Evolutionary conservation across 2,113 vertebrate genomes (phyloP).

Genomic region (Phycodurus eques): DNA sequence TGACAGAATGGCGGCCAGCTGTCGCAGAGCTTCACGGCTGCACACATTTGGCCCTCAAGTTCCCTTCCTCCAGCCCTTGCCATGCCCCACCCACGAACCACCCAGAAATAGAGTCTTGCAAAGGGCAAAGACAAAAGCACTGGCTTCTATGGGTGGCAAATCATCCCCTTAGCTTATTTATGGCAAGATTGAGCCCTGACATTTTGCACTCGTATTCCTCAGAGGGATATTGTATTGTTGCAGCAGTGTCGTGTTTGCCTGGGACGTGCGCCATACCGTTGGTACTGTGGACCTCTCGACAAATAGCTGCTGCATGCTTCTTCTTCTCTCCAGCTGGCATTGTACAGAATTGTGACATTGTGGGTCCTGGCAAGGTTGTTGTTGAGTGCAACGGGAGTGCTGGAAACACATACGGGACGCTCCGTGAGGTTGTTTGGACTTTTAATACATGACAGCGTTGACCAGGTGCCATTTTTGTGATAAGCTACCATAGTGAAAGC

Average conservation of each 20-base stretch:
- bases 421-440: slow-evolving; percentile 33
- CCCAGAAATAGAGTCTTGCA: slow-evolving; percentile 86
- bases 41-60: slow-evolving; percentile 76
- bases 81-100: slow-evolving; percentile 31
- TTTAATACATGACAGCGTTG: not conserved
- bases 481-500: not conserved
- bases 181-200: slow-evolving; percentile 60
- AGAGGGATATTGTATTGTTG: slow-evolving; percentile 33
- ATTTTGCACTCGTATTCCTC: slow-evolving; percentile 52
- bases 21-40: slow-evolving; percentile 80
- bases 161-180: slow-evolving; percentile 79
- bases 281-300: slow-evolving; percentile 85
- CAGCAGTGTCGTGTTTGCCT: slow-evolving; percentile 12
- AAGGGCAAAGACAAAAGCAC: slow-evolving; percentile 85
- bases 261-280: slow-evolving; percentile 67
- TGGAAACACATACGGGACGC: slow-evolving; percentile 71
- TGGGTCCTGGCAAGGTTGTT: slow-evolving; percentile 51
- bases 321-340: slow-evolving; percentile 83
- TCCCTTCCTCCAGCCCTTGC: slow-evolving; percentile 11
- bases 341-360: slow-evolving; percentile 84
- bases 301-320: slow-evolving; percentile 85
- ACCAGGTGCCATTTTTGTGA: not conserved
- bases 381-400: slow-evolving; percentile 30
- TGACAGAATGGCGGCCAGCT: slow-evolving; percentile 83
- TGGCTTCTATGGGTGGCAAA: slow-evolving; percentile 75